Evolutionary conservation across 2,113 vertebrate genomes (phyloP).

Genomic region (Hiodon tergisus): DNA sequence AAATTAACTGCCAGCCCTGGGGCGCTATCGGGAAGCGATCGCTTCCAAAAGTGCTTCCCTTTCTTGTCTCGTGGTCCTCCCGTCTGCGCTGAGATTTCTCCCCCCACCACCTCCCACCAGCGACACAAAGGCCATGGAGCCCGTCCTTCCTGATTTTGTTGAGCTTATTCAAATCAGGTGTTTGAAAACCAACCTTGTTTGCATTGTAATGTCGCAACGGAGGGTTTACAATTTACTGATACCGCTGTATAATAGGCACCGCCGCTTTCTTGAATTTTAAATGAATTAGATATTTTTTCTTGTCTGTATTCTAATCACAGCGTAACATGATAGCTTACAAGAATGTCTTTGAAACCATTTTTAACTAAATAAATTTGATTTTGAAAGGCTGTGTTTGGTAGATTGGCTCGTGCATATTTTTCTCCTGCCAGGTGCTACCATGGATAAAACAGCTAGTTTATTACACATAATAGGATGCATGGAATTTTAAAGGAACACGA

Average conservation of each 20-base stretch:
- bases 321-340: conserved; percentile 73
- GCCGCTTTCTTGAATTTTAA: conserved; percentile 53
- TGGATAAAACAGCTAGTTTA: conserved; percentile 69
- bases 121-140: conserved; percentile 57
- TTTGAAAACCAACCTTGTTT: conserved; percentile 77
- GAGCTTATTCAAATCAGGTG: conserved; percentile 74
- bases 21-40: conserved; percentile 60
- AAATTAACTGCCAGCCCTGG: conserved; percentile 73
- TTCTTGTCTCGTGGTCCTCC: conserved; percentile 13
- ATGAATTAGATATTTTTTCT: conserved; percentile 58
- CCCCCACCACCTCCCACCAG: conserved; percentile 37
- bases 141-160: conserved; percentile 48
- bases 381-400: conserved; percentile 65
- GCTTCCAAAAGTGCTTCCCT: conserved; percentile 49
- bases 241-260: conserved; percentile 51
- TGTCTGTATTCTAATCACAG: conserved; percentile 68
- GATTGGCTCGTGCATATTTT: conserved; percentile 50
- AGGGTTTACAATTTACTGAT: conserved; percentile 71
- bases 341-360: conserved; percentile 63
- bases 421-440: conserved; percentile 56
- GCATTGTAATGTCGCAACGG: conserved; percentile 67
- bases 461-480: conserved; percentile 68
- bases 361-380: conserved; percentile 77
- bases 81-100: conserved; percentile 23
- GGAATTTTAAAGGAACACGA: conserved; percentile 61